Percentiles rank a stretch among this genome's conserved stretches.
These are phyloP conservation scores for Halcyon badia DNA, from an alignment of 2,797 vertebrate genomes.

Conservation along the genomic window DNA sequence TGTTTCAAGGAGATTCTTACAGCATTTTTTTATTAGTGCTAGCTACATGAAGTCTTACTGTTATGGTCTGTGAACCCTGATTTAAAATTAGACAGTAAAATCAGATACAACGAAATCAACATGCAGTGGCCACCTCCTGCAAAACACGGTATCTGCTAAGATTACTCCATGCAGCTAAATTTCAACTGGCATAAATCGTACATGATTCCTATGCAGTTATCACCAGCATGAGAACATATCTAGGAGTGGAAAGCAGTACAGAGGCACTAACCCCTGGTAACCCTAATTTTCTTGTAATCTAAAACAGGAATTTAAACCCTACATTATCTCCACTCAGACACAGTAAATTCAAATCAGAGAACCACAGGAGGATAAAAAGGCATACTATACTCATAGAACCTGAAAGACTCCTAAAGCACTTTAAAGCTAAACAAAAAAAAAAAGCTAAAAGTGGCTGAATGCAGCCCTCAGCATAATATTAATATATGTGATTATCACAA, in stretches of 20 bases:
- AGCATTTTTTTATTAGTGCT: neutral
- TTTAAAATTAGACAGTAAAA: neutral
- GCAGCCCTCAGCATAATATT: neutral
- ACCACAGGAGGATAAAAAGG: neutral
- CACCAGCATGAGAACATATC: neutral
- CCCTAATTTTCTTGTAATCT: neutral
- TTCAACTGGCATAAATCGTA: neutral
- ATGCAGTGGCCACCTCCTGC: neutral
- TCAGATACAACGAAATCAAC: neutral
- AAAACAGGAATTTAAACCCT: neutral
- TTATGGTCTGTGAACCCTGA: neutral
- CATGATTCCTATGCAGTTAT: neutral
- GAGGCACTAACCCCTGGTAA: neutral
- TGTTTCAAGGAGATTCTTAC: neutral
- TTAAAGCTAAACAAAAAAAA: neutral
- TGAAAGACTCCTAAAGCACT: neutral
- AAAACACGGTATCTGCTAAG: neutral
- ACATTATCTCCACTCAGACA: neutral
- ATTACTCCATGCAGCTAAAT: neutral
- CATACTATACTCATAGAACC: neutral
- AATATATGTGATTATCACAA: neutral
- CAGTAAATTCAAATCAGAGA: neutral
- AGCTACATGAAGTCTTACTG: neutral
- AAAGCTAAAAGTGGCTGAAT: neutral
- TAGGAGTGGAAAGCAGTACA: neutral